phyloP scores from a whole-genome alignment of 1,140 invertebrate genomes.

The Nixonia krombeini region DNA sequence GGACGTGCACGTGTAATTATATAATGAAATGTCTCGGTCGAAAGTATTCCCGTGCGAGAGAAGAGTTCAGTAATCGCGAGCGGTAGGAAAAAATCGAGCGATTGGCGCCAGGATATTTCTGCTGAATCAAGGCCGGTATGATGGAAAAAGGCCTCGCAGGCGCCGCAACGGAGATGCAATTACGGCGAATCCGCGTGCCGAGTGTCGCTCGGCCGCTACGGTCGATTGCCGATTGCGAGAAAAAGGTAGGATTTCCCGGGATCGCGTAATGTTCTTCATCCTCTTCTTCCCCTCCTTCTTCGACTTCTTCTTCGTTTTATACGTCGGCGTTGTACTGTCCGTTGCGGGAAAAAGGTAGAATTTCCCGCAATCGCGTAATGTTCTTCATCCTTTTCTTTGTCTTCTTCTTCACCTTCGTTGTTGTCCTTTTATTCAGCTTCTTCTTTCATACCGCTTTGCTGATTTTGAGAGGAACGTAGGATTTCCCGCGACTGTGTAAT shows the following conservation, averaged over 20 bases:
- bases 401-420: no score
- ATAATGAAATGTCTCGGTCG: background rate
- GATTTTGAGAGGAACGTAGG: slow-evolving; percentile 5
- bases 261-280: slow-evolving; percentile 24
- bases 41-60: background rate
- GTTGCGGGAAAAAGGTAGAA: slow-evolving; percentile 6
- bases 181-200: slow-evolving; percentile 47
- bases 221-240: slow-evolving; percentile 11
- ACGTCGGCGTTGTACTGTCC: no score
- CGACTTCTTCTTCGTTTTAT: no score
- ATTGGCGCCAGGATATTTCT: slow-evolving; percentile 55
- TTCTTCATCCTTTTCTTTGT: no score
- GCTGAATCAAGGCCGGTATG: slow-evolving; percentile 46
- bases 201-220: slow-evolving; percentile 22
- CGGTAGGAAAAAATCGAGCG: slow-evolving; percentile 29
- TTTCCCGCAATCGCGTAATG: no score
- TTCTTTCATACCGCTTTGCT: no score
- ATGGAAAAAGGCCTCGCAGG: slow-evolving; percentile 56
- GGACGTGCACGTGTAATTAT: background rate
- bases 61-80: slow-evolving; percentile 12
- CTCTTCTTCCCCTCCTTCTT: no score
- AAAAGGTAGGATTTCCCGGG: slow-evolving; percentile 11
- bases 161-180: slow-evolving; percentile 48
- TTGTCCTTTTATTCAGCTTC: no score
- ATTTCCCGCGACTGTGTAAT: slow-evolving; percentile 21